Percentiles rank a stretch among this genome's conserved stretches.
Evolutionary conservation across 2,113 vertebrate genomes (phyloP).

Genomic region (Lampris megalopsis): DNA sequence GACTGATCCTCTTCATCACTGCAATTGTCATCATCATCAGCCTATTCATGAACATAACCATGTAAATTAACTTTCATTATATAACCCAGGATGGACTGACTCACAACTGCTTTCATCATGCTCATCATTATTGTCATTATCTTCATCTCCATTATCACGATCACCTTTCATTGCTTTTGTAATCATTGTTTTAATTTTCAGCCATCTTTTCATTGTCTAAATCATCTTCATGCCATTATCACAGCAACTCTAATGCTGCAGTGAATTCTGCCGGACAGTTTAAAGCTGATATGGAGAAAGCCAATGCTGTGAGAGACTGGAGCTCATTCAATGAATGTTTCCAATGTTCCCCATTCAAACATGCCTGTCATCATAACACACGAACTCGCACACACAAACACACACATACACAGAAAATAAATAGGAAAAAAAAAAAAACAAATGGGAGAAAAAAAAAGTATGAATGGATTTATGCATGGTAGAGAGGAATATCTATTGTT

Average conservation of each 20-base stretch:
- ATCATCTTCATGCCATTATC: slow-evolving; percentile 10
- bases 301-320: slow-evolving; percentile 61
- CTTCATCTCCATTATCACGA: neutral
- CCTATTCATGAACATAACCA: slow-evolving; percentile 18
- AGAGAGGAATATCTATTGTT: slow-evolving; percentile 22
- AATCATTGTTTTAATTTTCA: neutral
- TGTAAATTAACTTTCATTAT: slow-evolving; percentile 18
- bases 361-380: slow-evolving; percentile 15
- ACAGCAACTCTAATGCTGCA: slow-evolving; percentile 38
- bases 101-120: slow-evolving; percentile 7
- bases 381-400: slow-evolving; percentile 12
- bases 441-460: slow-evolving; percentile 33
- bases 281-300: slow-evolving; percentile 30
- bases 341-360: slow-evolving; percentile 44
- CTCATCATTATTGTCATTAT: slow-evolving; percentile 11
- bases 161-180: neutral
- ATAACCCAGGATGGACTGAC: slow-evolving; percentile 37
- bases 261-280: slow-evolving; percentile 31
- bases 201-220: neutral
- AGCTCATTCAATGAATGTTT: slow-evolving; percentile 42
- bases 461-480: too few species aligned
- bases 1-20: neutral
- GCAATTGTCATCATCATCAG: neutral
- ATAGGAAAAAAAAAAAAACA: slow-evolving; percentile 35
- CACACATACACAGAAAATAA: slow-evolving; percentile 2